Conservation (phyloP, 2,797 vertebrate species). For the Periparus ater region DNA sequence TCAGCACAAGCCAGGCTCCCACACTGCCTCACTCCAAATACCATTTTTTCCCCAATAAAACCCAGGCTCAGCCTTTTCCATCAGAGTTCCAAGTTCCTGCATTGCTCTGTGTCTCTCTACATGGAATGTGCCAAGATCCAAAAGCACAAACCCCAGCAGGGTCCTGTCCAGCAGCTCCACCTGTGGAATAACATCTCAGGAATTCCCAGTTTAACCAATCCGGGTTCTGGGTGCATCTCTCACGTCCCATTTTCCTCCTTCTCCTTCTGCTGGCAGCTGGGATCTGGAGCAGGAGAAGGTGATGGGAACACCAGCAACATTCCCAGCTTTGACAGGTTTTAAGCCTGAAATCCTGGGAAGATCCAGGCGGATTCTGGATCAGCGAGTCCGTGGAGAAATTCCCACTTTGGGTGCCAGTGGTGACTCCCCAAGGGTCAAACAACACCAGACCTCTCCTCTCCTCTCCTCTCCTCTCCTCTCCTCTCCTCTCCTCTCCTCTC, state of each 20-base stretch:
- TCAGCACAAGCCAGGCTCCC: not conserved
- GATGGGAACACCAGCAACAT: not conserved
- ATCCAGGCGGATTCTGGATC: not conserved
- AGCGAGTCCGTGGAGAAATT: fast-evolving
- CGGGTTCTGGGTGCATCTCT: fast-evolving
- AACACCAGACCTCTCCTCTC: not conserved
- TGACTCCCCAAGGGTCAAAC: not conserved
- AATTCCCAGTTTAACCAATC: not conserved
- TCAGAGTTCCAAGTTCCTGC: not conserved
- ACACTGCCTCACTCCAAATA: not conserved
- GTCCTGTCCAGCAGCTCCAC: too few species aligned
- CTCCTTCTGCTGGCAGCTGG: not conserved
- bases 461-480: not conserved
- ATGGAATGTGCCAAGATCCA: not conserved
- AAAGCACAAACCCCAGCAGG: fast-evolving
- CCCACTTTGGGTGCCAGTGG: fast-evolving
- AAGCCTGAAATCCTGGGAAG: not conserved
- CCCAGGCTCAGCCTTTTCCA: not conserved
- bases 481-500: not conserved
- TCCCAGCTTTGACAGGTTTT: not conserved
- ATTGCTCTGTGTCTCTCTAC: fast-evolving
- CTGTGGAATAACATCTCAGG: fast-evolving
- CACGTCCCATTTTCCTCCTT: fast-evolving
- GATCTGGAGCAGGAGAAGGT: not conserved
- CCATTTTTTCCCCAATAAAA: not conserved